phyloP scores from a whole-genome alignment of 2,113 vertebrate species.

The Miniopterus natalensis region DNA sequence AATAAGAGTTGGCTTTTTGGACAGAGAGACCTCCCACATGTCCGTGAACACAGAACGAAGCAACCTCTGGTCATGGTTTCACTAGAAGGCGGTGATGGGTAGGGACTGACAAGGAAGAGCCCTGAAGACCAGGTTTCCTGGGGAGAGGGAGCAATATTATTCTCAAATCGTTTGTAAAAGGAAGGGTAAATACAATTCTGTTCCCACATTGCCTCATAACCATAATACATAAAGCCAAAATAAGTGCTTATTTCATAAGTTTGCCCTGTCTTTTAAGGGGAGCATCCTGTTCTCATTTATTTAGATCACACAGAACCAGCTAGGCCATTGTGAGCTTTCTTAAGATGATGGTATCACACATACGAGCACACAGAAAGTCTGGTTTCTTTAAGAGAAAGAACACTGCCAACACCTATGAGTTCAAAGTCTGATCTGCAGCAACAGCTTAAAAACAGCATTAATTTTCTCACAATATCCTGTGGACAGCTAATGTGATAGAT shows the following conservation, averaged over 20 bases:
- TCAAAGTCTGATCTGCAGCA: background rate
- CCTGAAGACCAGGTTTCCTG: background rate
- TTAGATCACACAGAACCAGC: background rate
- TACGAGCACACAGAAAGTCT: background rate
- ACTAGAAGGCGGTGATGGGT: background rate
- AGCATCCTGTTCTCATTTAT: background rate
- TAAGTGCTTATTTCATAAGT: background rate
- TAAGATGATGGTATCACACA: background rate
- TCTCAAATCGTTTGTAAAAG: background rate
- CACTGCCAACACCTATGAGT: accelerated
- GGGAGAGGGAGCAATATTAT: background rate
- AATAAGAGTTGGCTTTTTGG: background rate
- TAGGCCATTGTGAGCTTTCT: background rate
- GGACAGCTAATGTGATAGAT: background rate
- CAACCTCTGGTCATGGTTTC: background rate
- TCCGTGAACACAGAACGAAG: background rate
- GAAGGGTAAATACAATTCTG: background rate
- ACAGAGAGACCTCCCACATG: background rate
- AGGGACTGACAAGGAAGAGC: background rate
- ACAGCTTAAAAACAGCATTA: background rate
- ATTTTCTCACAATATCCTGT: background rate
- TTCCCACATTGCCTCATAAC: background rate
- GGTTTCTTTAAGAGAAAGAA: background rate
- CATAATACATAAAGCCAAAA: background rate
- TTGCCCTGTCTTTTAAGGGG: background rate